Base-by-base conservation (phyloP, 2,113 vertebrate genomes). In the Periophthalmus modestus region DNA sequence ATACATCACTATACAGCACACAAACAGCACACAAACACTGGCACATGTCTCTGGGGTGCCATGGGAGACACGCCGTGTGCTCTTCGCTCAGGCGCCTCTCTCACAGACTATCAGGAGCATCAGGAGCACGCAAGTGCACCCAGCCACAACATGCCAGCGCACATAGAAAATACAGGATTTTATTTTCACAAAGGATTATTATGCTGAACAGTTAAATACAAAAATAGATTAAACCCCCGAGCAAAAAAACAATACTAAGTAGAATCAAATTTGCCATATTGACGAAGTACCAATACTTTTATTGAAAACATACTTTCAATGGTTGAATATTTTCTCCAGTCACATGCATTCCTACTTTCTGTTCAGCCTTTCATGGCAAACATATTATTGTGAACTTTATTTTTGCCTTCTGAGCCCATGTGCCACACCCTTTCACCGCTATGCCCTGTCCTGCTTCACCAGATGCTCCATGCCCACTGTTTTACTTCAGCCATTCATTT, bases 401-500 rank as follows among this genome's bases (percentile, higher is more conserved):
- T 67, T 52, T n/a, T 61, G 71, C 43, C 52, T 55, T 28, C 68
- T n/a, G 7, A 54, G 71, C 73, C 47, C 48, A 75, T 75, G 80
- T 36, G 74, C 72, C 81, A 77, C 86, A 67, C 83, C 87, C 78
- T 78, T 67, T 78, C 18, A 77, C 86, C 87, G 84, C 86, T 80
- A 12, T 15, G 50, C 57, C 76, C 80, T 68, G 74, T 59, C 74
- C 74, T 36, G 57, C 46, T 52, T 66, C 46, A 77, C 88, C 76
- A 82, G 80, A 87, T 86, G 86, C 78, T 74, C 78, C 0, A 0
- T 73, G 80, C 13, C 62, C 63, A 68, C 15, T 48, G 23, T 72
- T 68, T 67, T 54, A 75, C 65, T 75, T 84, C 77, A 71, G 74
- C 81, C 84, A 82, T 79, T 87, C 65, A 89, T 88, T 91, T 85